Conservation (phyloP, 2,888 invertebrate species). For the Diabrotica balteata region DNA sequence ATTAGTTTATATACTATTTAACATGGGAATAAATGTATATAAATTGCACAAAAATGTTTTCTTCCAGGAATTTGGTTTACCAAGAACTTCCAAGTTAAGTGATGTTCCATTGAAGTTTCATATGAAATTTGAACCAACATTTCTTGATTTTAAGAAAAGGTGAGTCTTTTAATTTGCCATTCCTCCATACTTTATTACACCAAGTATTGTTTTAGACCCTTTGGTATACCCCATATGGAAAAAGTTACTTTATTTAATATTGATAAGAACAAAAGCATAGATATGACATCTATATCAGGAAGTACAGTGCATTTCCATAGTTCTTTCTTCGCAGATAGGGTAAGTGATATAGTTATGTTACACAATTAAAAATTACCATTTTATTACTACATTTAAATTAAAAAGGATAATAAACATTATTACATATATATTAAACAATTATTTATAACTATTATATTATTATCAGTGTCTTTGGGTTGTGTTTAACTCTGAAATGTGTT, state of each 20-base stretch:
- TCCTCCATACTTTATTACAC: too few relatives aligned
- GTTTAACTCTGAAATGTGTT: too few relatives aligned
- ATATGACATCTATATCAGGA: constrained; percentile 93
- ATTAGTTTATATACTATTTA: too few relatives aligned
- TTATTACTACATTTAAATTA: too few relatives aligned
- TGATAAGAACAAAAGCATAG: constrained; percentile 84
- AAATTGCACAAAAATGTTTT: constrained; percentile 4
- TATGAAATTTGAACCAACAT: constrained; percentile 70
- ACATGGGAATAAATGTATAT: too few relatives aligned
- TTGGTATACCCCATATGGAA: constrained; percentile 87
- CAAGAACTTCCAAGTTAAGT: constrained; percentile 41
- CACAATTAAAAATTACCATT: not conserved
- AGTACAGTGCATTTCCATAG: constrained; percentile 95
- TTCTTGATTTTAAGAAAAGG: constrained; percentile 76
- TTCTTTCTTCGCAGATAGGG: constrained; percentile 96
- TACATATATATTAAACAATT: too few relatives aligned
- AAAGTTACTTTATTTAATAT: constrained; percentile 88
- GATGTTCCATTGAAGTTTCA: constrained; percentile 58
- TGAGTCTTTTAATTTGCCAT: constrained; percentile 43
- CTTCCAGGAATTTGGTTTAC: constrained; percentile 57
- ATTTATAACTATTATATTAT: too few relatives aligned
- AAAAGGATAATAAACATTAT: too few relatives aligned
- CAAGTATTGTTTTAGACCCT: constrained; percentile 67
- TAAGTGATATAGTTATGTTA: constrained; percentile 56
- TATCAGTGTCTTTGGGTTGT: too few relatives aligned